phyloP scores from a whole-genome alignment of 2,113 vertebrate genomes.

The Leptocoma aspasia region DNA sequence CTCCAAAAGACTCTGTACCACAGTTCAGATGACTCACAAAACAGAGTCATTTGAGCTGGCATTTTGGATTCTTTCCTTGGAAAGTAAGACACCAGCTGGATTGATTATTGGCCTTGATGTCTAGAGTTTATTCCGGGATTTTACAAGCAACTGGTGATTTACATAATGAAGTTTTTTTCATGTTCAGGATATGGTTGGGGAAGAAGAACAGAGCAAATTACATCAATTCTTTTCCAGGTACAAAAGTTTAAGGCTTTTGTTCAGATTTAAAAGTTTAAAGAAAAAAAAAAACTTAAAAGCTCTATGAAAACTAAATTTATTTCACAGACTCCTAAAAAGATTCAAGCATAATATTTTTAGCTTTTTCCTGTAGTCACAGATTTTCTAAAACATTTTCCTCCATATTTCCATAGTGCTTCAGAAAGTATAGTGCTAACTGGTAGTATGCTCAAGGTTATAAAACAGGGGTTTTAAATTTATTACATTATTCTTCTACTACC shows the following conservation, averaged over 20 bases:
- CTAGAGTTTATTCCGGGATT: not conserved
- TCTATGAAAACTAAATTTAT: not conserved
- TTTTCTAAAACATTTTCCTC: not conserved
- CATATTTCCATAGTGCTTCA: not conserved
- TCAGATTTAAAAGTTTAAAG: not conserved
- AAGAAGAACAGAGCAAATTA: not conserved
- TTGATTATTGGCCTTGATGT: not conserved
- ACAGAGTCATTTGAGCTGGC: not conserved
- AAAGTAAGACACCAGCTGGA: not conserved
- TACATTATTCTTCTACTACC: not conserved
- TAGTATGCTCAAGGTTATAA: not conserved
- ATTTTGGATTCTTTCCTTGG: conserved; percentile 3
- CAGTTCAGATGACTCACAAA: not conserved
- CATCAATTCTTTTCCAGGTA: not conserved
- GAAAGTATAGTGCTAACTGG: not conserved
- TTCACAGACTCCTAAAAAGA: not conserved
- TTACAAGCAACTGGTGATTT: not conserved
- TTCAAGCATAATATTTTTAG: not conserved
- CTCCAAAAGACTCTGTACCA: not conserved
- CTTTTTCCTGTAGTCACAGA: not conserved
- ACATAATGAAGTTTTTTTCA: not conserved
- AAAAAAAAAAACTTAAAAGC: not conserved
- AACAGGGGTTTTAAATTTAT: not conserved
- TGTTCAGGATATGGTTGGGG: not conserved
- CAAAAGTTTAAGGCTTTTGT: not conserved